phyloP scores from a whole-genome alignment of 1,140 invertebrate species.

The Nymphalis io region DNA sequence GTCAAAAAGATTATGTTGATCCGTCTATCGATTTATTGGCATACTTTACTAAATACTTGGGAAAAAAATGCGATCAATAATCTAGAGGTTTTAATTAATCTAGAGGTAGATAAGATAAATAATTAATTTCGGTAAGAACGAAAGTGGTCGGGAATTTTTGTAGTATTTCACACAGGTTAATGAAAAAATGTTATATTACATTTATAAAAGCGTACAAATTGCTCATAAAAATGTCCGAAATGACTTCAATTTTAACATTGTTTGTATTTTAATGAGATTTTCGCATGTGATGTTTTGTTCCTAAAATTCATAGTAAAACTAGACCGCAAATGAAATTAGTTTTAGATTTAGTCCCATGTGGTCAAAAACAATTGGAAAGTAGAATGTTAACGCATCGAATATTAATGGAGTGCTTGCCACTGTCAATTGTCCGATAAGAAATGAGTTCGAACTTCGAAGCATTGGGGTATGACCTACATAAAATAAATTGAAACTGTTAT shows the following conservation, averaged over 20 bases:
- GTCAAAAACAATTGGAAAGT: slow-evolving; percentile 18
- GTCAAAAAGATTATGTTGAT: no score
- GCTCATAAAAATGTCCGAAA: slow-evolving; percentile 6
- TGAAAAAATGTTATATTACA: slow-evolving; percentile 2
- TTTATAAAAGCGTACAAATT: slow-evolving; percentile 18
- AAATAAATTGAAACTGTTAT: slow-evolving; percentile 9
- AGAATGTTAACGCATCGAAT: slow-evolving; percentile 16
- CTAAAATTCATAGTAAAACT: slow-evolving; percentile 3
- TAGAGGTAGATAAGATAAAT: no score
- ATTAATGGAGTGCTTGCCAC: slow-evolving; percentile 15
- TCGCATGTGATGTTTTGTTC: slow-evolving; percentile 6
- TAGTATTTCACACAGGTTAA: no score
- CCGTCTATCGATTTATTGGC: no score
- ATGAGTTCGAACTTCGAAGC: background rate
- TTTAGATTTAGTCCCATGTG: slow-evolving; percentile 18
- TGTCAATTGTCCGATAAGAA: slow-evolving; percentile 16
- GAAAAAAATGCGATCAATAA: no score
- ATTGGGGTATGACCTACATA: background rate
- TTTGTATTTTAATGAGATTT: slow-evolving; percentile 25
- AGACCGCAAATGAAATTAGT: slow-evolving; percentile 27
- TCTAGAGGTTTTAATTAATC: no score
- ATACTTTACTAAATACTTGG: no score
- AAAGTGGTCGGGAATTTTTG: no score
- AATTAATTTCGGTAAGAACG: no score
- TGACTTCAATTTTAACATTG: slow-evolving; percentile 16